Evolutionary conservation across 1,140 invertebrate species (phyloP).

Genomic region (Doryteuthis pealeii): DNA sequence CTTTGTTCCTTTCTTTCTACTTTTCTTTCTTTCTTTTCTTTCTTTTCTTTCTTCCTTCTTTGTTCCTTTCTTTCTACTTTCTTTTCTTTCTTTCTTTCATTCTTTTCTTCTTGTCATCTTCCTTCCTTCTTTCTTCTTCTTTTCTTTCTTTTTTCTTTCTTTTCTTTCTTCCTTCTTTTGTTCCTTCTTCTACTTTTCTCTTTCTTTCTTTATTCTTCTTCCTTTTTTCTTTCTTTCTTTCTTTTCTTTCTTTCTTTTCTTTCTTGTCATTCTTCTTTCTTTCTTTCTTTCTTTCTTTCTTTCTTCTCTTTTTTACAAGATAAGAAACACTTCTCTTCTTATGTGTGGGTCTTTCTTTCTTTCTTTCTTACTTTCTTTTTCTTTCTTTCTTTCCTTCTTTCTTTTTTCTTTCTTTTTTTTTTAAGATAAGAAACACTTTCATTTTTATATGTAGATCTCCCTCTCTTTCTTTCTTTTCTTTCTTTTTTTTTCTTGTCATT

Average conservation of each 20-base stretch:
- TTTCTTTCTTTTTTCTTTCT: not conserved
- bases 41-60: not conserved
- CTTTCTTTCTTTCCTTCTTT: too few species aligned
- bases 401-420: too few species aligned
- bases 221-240: not conserved
- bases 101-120: not conserved
- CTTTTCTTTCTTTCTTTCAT: not conserved
- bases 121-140: not conserved
- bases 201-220: too few species aligned
- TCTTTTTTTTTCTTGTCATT: not conserved
- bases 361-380: too few species aligned
- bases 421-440: too few species aligned
- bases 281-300: not conserved
- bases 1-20: too few species aligned
- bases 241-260: not conserved
- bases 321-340: too few species aligned
- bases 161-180: not conserved
- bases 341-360: not conserved
- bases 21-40: not conserved
- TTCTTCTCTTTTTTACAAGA: not conserved
- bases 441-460: not conserved
- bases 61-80: too few species aligned
- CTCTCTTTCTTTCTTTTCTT: not conserved
- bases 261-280: too few species aligned
- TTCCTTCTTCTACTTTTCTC: not conserved